Evolutionary conservation across 2,797 vertebrate genomes (phyloP).

Genomic region (Spondyliosoma cantharus): DNA sequence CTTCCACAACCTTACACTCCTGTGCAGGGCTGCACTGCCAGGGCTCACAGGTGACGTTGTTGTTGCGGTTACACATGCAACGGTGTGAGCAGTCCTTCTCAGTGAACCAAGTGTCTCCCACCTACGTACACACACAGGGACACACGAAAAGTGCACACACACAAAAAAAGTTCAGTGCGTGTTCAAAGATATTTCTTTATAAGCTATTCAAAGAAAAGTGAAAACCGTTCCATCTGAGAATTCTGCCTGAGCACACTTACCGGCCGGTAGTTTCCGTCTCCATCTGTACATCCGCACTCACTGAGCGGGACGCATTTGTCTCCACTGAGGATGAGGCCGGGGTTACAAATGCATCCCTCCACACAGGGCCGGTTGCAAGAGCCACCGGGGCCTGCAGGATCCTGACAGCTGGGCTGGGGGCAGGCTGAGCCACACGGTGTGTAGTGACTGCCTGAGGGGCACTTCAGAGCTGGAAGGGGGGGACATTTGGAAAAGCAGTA

Average conservation of each 20-base stretch:
- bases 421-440: constrained; percentile 85
- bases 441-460: constrained; percentile 86
- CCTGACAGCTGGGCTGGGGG: constrained; percentile 85
- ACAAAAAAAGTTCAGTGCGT: background rate
- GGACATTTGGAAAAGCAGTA: background rate
- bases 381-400: constrained; percentile 61
- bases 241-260: constrained; percentile 67
- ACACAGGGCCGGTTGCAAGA: constrained; percentile 84
- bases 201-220: background rate
- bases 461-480: constrained; percentile 85
- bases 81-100: constrained; percentile 84
- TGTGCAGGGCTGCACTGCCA: constrained; percentile 89
- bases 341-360: constrained; percentile 90
- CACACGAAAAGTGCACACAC: background rate
- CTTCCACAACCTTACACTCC: constrained; percentile 87
- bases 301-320: constrained; percentile 86
- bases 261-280: constrained; percentile 83
- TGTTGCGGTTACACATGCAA: constrained; percentile 83
- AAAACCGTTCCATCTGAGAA: background rate
- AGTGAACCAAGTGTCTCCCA: constrained; percentile 89
- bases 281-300: constrained; percentile 88
- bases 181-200: background rate
- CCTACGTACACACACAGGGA: constrained; percentile 67
- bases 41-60: constrained; percentile 79
- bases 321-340: constrained; percentile 87